phyloP scores from a whole-genome alignment of 2,888 invertebrate genomes.

The Altica lythri region DNA sequence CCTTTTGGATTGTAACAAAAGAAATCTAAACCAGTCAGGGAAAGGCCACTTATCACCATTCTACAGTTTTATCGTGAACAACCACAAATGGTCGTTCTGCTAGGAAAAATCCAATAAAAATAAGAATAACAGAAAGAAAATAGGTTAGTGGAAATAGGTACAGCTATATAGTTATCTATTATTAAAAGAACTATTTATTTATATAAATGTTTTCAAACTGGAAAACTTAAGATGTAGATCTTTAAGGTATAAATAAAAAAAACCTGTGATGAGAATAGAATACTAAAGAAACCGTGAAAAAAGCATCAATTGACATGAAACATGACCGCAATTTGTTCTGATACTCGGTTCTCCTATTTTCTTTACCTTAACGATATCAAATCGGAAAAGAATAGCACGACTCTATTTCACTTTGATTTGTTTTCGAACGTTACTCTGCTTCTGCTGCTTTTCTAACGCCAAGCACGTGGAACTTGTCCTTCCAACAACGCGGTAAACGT shows the following conservation, averaged over 20 bases:
- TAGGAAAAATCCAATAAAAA: neutral
- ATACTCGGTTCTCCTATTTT: conserved; percentile 31
- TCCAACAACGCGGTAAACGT: too few relatives aligned
- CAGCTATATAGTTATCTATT: neutral
- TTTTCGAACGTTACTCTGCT: conserved; percentile 5
- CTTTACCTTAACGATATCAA: conserved; percentile 26
- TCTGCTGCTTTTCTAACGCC: neutral
- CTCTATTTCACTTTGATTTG: conserved; percentile 28
- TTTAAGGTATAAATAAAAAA: too few relatives aligned
- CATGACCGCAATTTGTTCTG: conserved; percentile 50
- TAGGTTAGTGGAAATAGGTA: neutral
- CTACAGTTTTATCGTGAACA: conserved; percentile 24
- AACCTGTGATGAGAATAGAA: too few relatives aligned
- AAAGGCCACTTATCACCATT: conserved; percentile 50
- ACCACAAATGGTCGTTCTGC: conserved; percentile 10
- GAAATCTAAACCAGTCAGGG: conserved; percentile 39
- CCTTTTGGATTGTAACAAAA: conserved; percentile 24
- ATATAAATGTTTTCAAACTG: neutral
- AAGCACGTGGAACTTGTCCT: too few relatives aligned
- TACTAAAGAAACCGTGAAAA: conserved; percentile 21
- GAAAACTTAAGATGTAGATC: conserved; percentile 11
- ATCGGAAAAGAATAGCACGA: conserved; percentile 26
- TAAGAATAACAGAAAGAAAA: neutral
- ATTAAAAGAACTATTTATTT: neutral
- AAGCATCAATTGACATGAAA: conserved; percentile 52